Conservation (phyloP, 64 coral and sea anemone species). For the Exaiptasia diaphana region DNA sequence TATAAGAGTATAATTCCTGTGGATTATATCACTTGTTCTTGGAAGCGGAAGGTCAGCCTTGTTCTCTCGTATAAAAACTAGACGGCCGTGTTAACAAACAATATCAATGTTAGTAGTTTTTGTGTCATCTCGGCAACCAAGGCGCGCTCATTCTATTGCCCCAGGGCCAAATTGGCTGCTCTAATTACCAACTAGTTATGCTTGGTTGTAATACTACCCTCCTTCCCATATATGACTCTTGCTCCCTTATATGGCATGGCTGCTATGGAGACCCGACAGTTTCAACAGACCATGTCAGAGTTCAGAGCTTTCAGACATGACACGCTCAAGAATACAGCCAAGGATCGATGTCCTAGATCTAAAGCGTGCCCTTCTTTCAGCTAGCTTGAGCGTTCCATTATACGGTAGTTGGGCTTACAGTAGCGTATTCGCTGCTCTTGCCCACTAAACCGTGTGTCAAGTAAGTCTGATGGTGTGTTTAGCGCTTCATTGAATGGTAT, state of each 20-base stretch:
- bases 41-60: too few relatives aligned
- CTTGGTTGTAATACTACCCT: slow-evolving; percentile 76
- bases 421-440: background rate
- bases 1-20: background rate
- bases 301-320: slow-evolving; percentile 99
- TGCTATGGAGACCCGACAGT: slow-evolving; percentile 90
- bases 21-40: too few relatives aligned
- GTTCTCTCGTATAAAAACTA: too few relatives aligned
- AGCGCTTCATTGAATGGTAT: slow-evolving; percentile 8
- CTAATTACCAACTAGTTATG: slow-evolving; percentile 44
- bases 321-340: slow-evolving; percentile 91
- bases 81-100: too few relatives aligned
- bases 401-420: background rate
- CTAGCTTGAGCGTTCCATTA: slow-evolving; percentile 18
- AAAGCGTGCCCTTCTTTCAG: slow-evolving; percentile 36
- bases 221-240: slow-evolving; percentile 85
- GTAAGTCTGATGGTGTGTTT: slow-evolving; percentile 9
- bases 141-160: slow-evolving; percentile 49
- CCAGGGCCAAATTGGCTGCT: slow-evolving; percentile 39
- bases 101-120: too few relatives aligned
- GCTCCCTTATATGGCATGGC: slow-evolving; percentile 87
- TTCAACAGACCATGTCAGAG: slow-evolving; percentile 99
- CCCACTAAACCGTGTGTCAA: background rate
- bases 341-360: slow-evolving; percentile 56
- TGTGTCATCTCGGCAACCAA: too few relatives aligned